Evolutionary conservation across 2,888 invertebrate genomes (phyloP), one percentile per base, ranked within the genome.

Genomic region (Scaptomyza caliginosa): DNA sequence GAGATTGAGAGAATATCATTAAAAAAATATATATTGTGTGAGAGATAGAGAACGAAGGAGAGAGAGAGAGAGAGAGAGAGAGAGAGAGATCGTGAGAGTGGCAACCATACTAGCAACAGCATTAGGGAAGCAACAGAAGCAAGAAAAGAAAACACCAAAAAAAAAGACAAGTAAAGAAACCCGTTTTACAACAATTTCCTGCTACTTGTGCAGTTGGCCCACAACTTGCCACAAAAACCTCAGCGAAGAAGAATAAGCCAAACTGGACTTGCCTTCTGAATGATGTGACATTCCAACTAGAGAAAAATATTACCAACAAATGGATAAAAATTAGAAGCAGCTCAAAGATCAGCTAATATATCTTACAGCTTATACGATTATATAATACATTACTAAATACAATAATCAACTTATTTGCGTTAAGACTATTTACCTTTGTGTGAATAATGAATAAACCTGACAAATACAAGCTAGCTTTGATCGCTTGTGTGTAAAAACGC

Each of bases 141-240:
- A 51, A 51, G 59, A 74, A 76, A 67, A 71, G 57, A 58, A 59
- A n/a, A n/a, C n/a, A n/a, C n/a, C n/a, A 16, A 63, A 73, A 51
- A 57, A 30, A 39, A 42, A 39, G 17, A 64, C 71, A 87, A 87
- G 87, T 82, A 42, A 40, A 67, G 74, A 83, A 83, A 83, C 83
- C 77, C 68, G 83, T 83, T 86, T 78, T 85, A 77, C 83, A 87
- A 83, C 87, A 86, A 78, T 77, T 87, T 78, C 45, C 65, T 74
- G 67, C 74, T 63, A 75, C 75, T 75, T 69, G n/a, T n/a, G 73
- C 75, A 74, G 58, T 74, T 70, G 75, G 64, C 75, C 51, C 70
- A 57, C 56, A 52, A 36, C 36, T 62, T 51, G 49, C 62, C 55
- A 54, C 69, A 42, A 30, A 58, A 70, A 43, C 67, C 52, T n/a